Base-by-base conservation (phyloP, 1,140 invertebrate genomes). In the Akabosia matsudoensis region DNA sequence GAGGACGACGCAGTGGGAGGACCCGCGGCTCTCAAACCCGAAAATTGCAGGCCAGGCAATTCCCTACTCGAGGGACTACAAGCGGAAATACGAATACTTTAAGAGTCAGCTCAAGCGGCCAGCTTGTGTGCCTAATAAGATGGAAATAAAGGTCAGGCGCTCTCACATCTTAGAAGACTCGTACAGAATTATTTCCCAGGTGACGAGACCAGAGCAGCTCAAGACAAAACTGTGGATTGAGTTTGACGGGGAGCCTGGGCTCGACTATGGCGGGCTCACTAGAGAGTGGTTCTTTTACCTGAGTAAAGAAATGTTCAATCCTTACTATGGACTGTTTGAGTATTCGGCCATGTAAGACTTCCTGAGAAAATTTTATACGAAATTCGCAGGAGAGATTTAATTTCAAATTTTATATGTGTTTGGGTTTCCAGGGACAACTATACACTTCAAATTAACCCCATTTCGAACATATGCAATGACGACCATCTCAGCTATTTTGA, bases 231-330 rank as follows among this genome's bases (percentile, higher is more conserved):
- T 99, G 73, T 99, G 97, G 97, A 92, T 99, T 45, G 97, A 99
- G 86, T 99, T 99, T 87, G 96, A 98, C 84, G 94, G 94, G 24
- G 97, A 99, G 88, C 92, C 96, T 74, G 97, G 97, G 1, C 87
- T 98, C 34, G 97, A 99, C 88, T 99, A 99, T 85, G 97, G 97
- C 77, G 97, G 97, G 74, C 89, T 99, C 64, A 94, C 94, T 22
- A 88, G 95, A 79, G 97, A 99, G 88, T 99, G 96, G 95, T 99
- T 99, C 88, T 99, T 97, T 87, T 88, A 99, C 33, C 86, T 99
- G 31, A 98, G 96, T 0, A 97, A 97, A 86, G 97, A 99, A 89
- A 98, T 99, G 96, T 99, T 99, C 85, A 99, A 99, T 88, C 97
- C 97, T 0, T 99, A 99, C 84, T 99, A 99, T 86, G 97, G 97